Evolutionary conservation across 2,888 invertebrate species (phyloP).

Genomic region (Dinocampus coccinellae): DNA sequence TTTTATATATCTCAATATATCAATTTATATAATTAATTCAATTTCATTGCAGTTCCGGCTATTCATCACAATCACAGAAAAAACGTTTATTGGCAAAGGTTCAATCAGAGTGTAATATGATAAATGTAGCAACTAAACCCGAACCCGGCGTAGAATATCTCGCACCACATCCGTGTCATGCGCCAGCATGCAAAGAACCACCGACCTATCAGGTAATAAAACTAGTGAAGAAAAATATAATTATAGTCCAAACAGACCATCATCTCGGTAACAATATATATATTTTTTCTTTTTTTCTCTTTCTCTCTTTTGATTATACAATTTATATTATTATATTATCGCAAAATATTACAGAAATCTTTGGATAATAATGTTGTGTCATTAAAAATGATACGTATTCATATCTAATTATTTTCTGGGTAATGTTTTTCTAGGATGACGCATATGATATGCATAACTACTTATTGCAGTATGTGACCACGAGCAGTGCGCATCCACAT

Average conservation of each 20-base stretch:
- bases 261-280: not conserved
- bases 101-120: constrained; percentile 80
- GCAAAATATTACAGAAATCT: constrained; percentile 22
- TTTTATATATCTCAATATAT: not conserved
- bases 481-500: constrained; percentile 68
- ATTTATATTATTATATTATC: not conserved
- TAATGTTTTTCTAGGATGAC: constrained; percentile 65
- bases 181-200: constrained; percentile 72
- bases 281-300: not conserved
- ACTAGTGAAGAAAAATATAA: not conserved
- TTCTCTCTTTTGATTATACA: no score
- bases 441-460: constrained; percentile 67
- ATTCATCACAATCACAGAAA: constrained; percentile 85
- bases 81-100: constrained; percentile 90
- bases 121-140: constrained; percentile 74
- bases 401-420: constrained; percentile 41
- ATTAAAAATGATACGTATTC: not conserved
- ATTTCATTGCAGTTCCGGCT: constrained; percentile 61
- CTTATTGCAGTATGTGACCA: constrained; percentile 70
- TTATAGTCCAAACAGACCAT: not conserved
- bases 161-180: constrained; percentile 69
- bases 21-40: not conserved
- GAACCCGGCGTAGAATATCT: constrained; percentile 73
- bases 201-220: constrained; percentile 66
- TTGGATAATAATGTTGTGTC: not conserved